A percentile compares a stretch with the other conserved stretches of the same genome.
These are phyloP conservation scores for Eulithis prunata DNA, from an alignment of 2,888 invertebrate species.

Conservation along the genomic window DNA sequence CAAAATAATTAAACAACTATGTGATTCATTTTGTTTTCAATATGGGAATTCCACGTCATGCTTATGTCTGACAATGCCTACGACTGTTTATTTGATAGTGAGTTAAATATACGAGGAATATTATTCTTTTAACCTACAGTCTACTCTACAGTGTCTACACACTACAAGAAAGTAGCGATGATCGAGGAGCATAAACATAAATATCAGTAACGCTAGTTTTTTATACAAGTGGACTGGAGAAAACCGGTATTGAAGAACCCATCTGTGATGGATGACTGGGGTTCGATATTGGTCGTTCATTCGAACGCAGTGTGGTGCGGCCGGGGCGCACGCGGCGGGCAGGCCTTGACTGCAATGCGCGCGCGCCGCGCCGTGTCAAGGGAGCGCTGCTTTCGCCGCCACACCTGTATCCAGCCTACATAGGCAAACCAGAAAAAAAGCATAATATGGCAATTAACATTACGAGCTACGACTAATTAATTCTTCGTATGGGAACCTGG, in stretches of 20 bases:
- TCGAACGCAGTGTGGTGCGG: conserved; percentile 53
- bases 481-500: not conserved
- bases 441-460: conserved; percentile 46
- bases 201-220: conserved; percentile 1
- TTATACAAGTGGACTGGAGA: conserved; percentile 13
- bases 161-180: conserved; percentile 2
- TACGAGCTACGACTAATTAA: conserved; percentile 9
- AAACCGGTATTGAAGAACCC: conserved; percentile 26
- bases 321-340: conserved; percentile 59
- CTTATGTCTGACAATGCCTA: conserved; percentile 5
- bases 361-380: conserved; percentile 83
- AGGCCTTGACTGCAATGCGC: conserved; percentile 83
- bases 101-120: not conserved
- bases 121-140: not conserved
- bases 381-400: conserved; percentile 83
- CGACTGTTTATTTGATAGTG: conserved; percentile 3
- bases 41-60: conserved; percentile 26
- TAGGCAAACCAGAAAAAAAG: conserved; percentile 50
- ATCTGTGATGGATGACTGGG: conserved; percentile 22
- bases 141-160: not conserved
- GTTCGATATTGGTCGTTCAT: conserved; percentile 51
- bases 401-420: conserved; percentile 70
- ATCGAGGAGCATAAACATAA: conserved; percentile 8
- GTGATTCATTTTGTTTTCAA: conserved; percentile 31
- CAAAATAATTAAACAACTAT: conserved; percentile 20